Evolutionary conservation across 2,113 vertebrate genomes (phyloP), one percentile per base, ranked within the genome.

Genomic region (Alces alces): DNA sequence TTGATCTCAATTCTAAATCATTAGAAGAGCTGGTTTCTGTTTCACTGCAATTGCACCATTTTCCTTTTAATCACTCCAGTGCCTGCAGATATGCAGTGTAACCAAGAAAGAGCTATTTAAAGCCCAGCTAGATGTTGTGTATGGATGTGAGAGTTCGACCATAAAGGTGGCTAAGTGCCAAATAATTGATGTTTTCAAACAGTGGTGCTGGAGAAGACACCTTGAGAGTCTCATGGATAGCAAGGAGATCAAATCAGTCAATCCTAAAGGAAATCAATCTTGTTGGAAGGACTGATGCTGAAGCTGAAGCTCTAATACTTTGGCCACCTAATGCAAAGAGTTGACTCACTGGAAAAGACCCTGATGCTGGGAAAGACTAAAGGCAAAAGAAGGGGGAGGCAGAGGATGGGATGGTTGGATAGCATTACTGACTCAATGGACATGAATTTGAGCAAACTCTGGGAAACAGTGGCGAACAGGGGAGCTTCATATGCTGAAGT

Each of bases 1-100:
- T 15, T 97, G 97, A 98, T 98, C 97, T 98, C 92, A 86, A 93
- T 98, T 98, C 97, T 95, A 92, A 97, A 83, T 60, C 93, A 97
- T 98, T 94, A 96, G 64, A 93, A 91, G n/a, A 97, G 92, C 82
- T 97, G 39, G 86, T 94, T 93, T 98, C 97, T 96, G 60, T 87
- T 97, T 95, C 39, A 85, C 86, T 97, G 70, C 70, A 97, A 79
- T 96, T 94, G 86, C 23, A 79, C 39, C 47, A 25, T 58, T 95
- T 91, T 84, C 88, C 82, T 89, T 33, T 76, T 73, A 45, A 92
- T 91, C 66, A 36, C 39, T 85, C 89, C 60, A 64, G 78, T 87
- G 89, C 80, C 92, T 96, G 73, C 39, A 96, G 97, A 95, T 82
- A 39, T 33, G 92, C 21, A 7, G 4, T 7, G 6, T 5, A 17